A percentile compares a stretch with the other conserved stretches of the same genome.
Evolutionary conservation across 2,113 vertebrate species (phyloP).

Genomic region (Notechis scutatus): DNA sequence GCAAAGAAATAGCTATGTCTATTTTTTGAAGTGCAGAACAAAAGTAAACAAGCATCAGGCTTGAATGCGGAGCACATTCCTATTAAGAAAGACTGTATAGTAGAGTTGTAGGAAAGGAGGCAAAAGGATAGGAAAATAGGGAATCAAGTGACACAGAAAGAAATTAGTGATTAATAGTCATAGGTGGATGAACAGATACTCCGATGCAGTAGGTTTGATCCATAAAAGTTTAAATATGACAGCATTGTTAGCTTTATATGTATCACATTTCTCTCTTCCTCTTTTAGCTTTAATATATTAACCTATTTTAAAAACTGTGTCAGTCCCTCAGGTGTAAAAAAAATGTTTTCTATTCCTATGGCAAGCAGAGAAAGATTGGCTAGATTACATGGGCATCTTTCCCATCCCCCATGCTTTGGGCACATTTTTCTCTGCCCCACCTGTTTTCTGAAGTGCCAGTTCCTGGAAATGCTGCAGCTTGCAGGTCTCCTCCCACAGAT

Average conservation of each 20-base stretch:
- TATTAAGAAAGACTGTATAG: background rate
- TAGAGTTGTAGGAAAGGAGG: background rate
- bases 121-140: background rate
- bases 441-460: background rate
- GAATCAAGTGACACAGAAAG: background rate
- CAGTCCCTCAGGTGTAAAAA: background rate
- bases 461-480: background rate
- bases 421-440: slow-evolving; percentile 10
- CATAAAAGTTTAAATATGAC: background rate
- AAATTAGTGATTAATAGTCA: background rate
- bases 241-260: background rate
- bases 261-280: background rate
- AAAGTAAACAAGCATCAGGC: background rate
- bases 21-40: background rate
- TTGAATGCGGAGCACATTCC: background rate
- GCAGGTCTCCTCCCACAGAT: background rate
- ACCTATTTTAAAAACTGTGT: background rate
- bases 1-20: background rate
- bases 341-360: background rate
- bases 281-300: background rate
- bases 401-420: background rate
- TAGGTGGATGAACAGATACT: background rate
- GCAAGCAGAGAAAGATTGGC: background rate
- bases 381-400: background rate
- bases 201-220: background rate